Percentiles rank a stretch among this genome's conserved stretches.
Evolutionary conservation across 2,113 vertebrate genomes (phyloP).

Genomic region (Etheostoma cragini): DNA sequence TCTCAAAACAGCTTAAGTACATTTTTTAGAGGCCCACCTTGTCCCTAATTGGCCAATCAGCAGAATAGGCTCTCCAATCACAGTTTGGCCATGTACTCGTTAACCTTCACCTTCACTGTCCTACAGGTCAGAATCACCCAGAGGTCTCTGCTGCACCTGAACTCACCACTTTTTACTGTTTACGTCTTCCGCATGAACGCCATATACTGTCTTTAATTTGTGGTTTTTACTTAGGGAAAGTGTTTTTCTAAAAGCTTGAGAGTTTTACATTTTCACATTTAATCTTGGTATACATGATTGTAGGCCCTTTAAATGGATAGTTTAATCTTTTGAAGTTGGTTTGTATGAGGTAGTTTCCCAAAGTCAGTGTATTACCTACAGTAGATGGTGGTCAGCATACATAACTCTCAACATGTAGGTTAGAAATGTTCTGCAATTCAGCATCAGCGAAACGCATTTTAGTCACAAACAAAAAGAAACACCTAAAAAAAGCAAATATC

Average conservation of each 20-base stretch:
- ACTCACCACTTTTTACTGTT: background rate
- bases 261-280: background rate
- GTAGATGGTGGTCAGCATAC: too few species aligned
- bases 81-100: slow-evolving; percentile 22
- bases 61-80: slow-evolving; percentile 76
- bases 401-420: too few species aligned
- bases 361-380: too few species aligned
- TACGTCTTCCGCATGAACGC: background rate
- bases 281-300: background rate
- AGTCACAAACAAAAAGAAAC: too few species aligned
- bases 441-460: too few species aligned
- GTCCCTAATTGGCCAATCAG: slow-evolving; percentile 77
- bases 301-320: background rate
- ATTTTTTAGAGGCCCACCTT: background rate
- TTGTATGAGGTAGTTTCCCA: too few species aligned
- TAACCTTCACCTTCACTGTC: slow-evolving; percentile 59
- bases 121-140: slow-evolving; percentile 8
- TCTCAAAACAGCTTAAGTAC: background rate
- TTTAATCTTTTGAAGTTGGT: too few species aligned
- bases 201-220: background rate
- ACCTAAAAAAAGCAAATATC: too few species aligned
- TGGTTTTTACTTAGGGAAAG: background rate
- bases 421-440: too few species aligned
- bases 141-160: background rate
- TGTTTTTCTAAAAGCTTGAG: background rate